Conservation (phyloP, 2,113 vertebrate genomes). For the Myotis davidii region DNA sequence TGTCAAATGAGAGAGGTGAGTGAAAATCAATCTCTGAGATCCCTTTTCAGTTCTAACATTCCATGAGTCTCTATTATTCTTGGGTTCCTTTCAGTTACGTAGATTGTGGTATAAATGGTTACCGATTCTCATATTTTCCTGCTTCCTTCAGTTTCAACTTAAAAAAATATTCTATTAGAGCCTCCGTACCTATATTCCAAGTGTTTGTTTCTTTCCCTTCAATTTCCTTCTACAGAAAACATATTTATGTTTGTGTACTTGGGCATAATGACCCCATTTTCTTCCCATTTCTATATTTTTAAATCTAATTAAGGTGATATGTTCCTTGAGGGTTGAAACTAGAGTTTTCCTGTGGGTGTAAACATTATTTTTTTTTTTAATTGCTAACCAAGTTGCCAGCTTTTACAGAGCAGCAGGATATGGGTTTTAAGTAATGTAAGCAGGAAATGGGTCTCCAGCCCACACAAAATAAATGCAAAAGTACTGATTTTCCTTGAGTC, state of each 20-base stretch:
- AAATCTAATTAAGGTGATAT: slow-evolving; percentile 74
- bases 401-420: slow-evolving; percentile 74
- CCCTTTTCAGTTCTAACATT: slow-evolving; percentile 66
- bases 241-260: slow-evolving; percentile 62
- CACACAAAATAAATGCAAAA: slow-evolving; percentile 73
- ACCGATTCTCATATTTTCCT: slow-evolving; percentile 52
- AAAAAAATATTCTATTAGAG: slow-evolving; percentile 19
- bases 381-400: slow-evolving; percentile 68
- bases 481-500: slow-evolving; percentile 45
- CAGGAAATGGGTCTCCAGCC: slow-evolving; percentile 73
- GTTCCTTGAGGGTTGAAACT: slow-evolving; percentile 65
- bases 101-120: slow-evolving; percentile 47
- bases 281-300: slow-evolving; percentile 74
- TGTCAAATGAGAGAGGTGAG: slow-evolving; percentile 60
- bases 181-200: not conserved
- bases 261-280: slow-evolving; percentile 64
- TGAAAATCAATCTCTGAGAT: slow-evolving; percentile 72
- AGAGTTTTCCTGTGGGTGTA: slow-evolving; percentile 63
- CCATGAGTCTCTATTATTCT: slow-evolving; percentile 24
- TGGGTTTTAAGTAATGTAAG: slow-evolving; percentile 74
- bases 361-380: slow-evolving; percentile 74
- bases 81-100: not conserved
- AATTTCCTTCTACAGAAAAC: slow-evolving; percentile 67
- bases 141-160: slow-evolving; percentile 56
- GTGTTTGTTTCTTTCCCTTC: slow-evolving; percentile 51